Percentiles rank a stretch among this genome's conserved stretches.
phyloP scores from a whole-genome alignment of 2,888 invertebrate species.

The Phoenoteleia sp. region DNA sequence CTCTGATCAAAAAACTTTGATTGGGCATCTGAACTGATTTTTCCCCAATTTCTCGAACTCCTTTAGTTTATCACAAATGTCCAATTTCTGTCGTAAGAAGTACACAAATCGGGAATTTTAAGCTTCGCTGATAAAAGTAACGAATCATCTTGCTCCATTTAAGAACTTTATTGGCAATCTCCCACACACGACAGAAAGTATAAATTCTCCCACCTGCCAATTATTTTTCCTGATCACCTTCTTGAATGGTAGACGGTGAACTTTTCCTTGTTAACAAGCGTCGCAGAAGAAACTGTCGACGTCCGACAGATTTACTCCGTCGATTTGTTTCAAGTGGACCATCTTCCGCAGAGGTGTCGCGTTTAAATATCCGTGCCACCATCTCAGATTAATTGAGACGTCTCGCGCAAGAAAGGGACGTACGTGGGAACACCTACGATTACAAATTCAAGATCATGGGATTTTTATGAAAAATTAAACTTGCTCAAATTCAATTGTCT shows the following conservation, averaged over 20 bases:
- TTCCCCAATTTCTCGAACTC: slow-evolving; percentile 43
- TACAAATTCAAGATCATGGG: no score
- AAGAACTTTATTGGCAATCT: not conserved
- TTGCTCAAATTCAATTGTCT: no score
- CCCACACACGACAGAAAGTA: no score
- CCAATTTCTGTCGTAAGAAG: slow-evolving; percentile 8
- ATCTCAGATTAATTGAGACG: no score
- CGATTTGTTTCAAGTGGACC: slow-evolving; percentile 32
- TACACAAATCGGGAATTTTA: not conserved
- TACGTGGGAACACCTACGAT: no score
- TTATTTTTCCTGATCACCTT: not conserved
- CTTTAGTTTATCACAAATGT: slow-evolving; percentile 62
- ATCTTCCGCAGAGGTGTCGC: slow-evolving; percentile 41
- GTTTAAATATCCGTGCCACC: slow-evolving; percentile 74
- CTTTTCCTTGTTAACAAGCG: slow-evolving; percentile 10
- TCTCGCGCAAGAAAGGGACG: no score
- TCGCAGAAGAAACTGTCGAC: slow-evolving; percentile 13
- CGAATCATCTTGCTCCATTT: not conserved
- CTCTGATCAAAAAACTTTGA: slow-evolving; percentile 56
- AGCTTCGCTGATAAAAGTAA: slow-evolving; percentile 11
- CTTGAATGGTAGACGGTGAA: not conserved
- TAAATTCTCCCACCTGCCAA: slow-evolving; percentile 4
- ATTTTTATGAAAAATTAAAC: no score
- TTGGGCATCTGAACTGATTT: slow-evolving; percentile 49
- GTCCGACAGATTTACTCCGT: slow-evolving; percentile 62